A percentile compares a stretch with the other conserved stretches of the same genome.
These are phyloP conservation scores for Zaprionus kolodkinae DNA, from an alignment of 1,140 invertebrate species.

Conservation along the genomic window DNA sequence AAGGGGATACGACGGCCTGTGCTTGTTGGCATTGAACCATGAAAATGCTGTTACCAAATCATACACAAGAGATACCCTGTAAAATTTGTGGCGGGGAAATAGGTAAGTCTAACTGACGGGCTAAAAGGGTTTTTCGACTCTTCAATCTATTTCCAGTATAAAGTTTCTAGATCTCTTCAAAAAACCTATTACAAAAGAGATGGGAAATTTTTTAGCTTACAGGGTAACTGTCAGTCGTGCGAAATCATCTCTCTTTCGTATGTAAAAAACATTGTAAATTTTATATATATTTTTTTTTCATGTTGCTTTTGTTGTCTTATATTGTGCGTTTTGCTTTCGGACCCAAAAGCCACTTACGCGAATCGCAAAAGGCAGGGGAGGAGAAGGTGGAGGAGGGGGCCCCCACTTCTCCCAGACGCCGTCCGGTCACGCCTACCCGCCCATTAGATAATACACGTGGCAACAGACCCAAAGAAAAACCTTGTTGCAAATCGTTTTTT, in stretches of 20 bases:
- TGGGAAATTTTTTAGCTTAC: too few species aligned
- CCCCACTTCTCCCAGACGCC: neutral
- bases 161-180: neutral
- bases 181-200: too few species aligned
- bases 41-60: constrained; percentile 44
- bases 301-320: neutral
- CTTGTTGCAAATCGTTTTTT: neutral
- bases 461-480: constrained; percentile 3
- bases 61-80: constrained; percentile 18
- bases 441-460: constrained; percentile 35
- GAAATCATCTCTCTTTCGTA: neutral
- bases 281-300: constrained; percentile 21
- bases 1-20: too few species aligned
- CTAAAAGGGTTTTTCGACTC: too few species aligned
- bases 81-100: neutral
- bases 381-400: too few species aligned
- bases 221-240: neutral
- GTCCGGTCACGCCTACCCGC: constrained; percentile 40
- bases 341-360: too few species aligned
- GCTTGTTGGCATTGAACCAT: constrained; percentile 66
- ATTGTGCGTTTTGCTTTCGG: too few species aligned
- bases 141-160: neutral
- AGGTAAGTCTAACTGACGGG: too few species aligned
- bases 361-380: too few species aligned
- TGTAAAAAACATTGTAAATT: constrained; percentile 14